phyloP scores from a whole-genome alignment of 2,797 vertebrate species.

The Rhynchotus rufescens region DNA sequence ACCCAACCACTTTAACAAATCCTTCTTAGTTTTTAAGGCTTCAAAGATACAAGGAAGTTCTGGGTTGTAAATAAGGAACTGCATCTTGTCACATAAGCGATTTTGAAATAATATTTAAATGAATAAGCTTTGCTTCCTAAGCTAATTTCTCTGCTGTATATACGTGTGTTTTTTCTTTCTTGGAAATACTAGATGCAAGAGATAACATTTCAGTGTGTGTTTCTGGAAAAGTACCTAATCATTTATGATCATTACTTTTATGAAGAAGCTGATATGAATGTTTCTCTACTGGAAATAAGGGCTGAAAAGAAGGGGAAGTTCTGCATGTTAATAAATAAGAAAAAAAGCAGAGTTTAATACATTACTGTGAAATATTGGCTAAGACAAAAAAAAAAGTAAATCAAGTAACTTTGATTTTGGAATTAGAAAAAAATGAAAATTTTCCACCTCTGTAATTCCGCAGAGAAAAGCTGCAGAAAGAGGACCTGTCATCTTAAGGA shows the following conservation, averaged over 20 bases:
- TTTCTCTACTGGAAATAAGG: not conserved
- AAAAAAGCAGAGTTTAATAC: not conserved
- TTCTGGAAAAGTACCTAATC: not conserved
- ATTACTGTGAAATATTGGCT: not conserved
- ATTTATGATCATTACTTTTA: not conserved
- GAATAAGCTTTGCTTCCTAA: conserved; percentile 60
- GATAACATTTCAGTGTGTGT: not conserved
- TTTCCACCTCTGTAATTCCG: not conserved
- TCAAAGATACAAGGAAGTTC: conserved; percentile 55
- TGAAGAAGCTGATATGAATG: not conserved
- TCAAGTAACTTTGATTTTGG: not conserved
- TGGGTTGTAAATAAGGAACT: conserved; percentile 77
- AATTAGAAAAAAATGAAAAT: not conserved
- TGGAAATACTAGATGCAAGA: not conserved
- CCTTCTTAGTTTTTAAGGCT: conserved; percentile 17
- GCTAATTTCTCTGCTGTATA: not conserved
- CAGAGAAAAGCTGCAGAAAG: not conserved
- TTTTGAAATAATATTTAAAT: conserved; percentile 50
- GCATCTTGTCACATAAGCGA: conserved; percentile 82
- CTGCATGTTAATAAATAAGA: not conserved
- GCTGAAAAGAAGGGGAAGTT: not conserved
- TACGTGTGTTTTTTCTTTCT: not conserved
- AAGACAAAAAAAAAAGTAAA: not conserved
- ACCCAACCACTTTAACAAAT: not conserved
- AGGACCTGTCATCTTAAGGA: not conserved